Conservation (phyloP, 92 coral and sea anemone species). For the Umimayanthus chanpuru region DNA sequence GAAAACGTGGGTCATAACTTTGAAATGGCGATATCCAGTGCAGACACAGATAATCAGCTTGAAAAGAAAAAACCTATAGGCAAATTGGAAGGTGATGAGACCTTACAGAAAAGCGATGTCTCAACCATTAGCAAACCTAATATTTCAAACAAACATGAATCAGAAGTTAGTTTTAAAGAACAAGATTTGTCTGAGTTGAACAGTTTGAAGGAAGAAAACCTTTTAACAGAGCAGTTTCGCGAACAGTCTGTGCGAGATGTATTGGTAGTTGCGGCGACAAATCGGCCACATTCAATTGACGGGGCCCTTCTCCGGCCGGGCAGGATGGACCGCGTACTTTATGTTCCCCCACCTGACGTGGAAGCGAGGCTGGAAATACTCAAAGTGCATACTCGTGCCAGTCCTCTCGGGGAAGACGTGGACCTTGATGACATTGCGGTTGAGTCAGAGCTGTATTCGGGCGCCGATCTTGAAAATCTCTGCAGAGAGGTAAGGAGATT, state of each 20-base stretch:
- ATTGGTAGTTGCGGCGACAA: slow-evolving; percentile 90
- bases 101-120: not conserved
- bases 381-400: slow-evolving; percentile 74
- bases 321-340: slow-evolving; percentile 89
- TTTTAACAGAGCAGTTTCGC: not conserved
- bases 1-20: not conserved
- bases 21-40: not conserved
- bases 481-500: slow-evolving; percentile 84
- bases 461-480: slow-evolving; percentile 94
- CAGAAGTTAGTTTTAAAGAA: not conserved
- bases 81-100: not conserved
- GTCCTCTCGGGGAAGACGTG: slow-evolving; percentile 84
- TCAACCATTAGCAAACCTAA: not conserved
- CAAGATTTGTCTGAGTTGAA: not conserved
- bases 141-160: not conserved
- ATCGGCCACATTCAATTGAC: slow-evolving; percentile 90
- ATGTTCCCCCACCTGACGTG: slow-evolving; percentile 96
- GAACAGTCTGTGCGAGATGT: slow-evolving; percentile 60
- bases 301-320: slow-evolving; percentile 97
- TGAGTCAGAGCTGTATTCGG: slow-evolving; percentile 83
- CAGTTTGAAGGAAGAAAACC: not conserved
- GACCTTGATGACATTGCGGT: slow-evolving; percentile 72
- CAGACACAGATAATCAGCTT: not conserved
- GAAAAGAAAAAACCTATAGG: not conserved
- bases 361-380: slow-evolving; percentile 87